A percentile compares a stretch with the other conserved stretches of the same genome.
Conservation (phyloP, 2,113 vertebrate genomes). For the Rhizomys pruinosus region DNA sequence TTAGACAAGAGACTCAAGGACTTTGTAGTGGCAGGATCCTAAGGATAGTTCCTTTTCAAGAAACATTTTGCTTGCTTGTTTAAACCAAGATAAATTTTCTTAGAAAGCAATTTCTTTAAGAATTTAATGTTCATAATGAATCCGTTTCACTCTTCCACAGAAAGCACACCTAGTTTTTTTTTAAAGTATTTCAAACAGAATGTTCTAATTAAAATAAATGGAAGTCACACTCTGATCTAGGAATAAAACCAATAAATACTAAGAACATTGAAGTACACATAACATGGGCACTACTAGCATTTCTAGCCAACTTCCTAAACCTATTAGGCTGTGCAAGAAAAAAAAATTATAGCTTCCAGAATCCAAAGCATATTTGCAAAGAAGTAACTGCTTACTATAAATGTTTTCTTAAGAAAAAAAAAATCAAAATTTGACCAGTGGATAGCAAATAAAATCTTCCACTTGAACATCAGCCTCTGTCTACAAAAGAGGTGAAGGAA, state of each 20-base stretch:
- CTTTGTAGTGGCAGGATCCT: background rate
- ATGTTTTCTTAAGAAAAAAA: background rate
- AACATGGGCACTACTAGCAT: background rate
- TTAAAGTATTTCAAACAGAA: background rate
- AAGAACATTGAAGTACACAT: background rate
- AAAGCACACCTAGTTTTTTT: too few species aligned
- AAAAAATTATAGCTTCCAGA: background rate
- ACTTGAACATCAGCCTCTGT: background rate
- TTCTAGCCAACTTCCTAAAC: background rate
- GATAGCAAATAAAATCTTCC: background rate
- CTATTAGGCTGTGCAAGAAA: background rate
- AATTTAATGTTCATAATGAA: conserved; percentile 50
- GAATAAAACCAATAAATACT: too few species aligned
- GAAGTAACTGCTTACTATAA: background rate
- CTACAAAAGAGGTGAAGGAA: background rate
- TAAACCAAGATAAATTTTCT: conserved; percentile 37
- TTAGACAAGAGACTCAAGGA: conserved; percentile 22
- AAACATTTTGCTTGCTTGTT: conserved; percentile 13
- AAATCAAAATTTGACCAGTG: background rate
- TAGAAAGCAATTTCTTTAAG: conserved; percentile 35
- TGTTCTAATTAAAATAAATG: conserved; percentile 47
- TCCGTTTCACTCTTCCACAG: background rate
- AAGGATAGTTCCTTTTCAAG: conserved; percentile 17
- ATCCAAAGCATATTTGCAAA: background rate
- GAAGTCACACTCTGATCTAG: background rate